Conservation (phyloP, 2,113 vertebrate genomes). For the Apodemus speciosus region DNA sequence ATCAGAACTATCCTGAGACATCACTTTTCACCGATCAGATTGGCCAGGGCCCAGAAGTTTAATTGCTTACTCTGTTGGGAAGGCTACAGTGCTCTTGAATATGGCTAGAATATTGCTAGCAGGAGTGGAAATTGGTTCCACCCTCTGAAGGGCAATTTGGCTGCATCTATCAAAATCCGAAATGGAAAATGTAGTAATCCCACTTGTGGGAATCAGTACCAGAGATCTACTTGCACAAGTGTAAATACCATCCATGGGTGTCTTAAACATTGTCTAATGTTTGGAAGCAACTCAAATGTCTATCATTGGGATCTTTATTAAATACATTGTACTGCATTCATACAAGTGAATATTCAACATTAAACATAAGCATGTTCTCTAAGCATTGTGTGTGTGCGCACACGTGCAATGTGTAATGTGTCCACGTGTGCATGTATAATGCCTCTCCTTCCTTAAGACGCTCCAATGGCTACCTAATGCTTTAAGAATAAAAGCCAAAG, state of each 20-base stretch:
- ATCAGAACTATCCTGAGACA: not conserved
- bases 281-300: conserved; percentile 13
- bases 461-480: not conserved
- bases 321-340: not conserved
- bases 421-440: too few species aligned
- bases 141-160: conserved; percentile 13
- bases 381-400: not conserved
- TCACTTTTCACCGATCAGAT: conserved; percentile 53
- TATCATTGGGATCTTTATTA: not conserved
- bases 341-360: not conserved
- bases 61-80: not conserved
- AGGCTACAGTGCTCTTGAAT: not conserved
- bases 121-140: not conserved
- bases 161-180: not conserved
- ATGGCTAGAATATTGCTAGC: not conserved
- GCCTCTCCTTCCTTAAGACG: not conserved
- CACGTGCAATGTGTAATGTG: too few species aligned
- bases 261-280: not conserved
- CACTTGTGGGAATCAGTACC: conserved; percentile 25
- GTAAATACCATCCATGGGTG: not conserved
- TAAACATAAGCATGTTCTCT: not conserved
- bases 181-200: conserved; percentile 32
- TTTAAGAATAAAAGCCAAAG: not conserved
- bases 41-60: conserved; percentile 29
- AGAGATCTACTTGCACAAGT: not conserved